Percentiles rank a stretch among this genome's conserved stretches.
Evolutionary conservation across 2,797 vertebrate species (phyloP).

Genomic region (Melanotaenia pygmaea): DNA sequence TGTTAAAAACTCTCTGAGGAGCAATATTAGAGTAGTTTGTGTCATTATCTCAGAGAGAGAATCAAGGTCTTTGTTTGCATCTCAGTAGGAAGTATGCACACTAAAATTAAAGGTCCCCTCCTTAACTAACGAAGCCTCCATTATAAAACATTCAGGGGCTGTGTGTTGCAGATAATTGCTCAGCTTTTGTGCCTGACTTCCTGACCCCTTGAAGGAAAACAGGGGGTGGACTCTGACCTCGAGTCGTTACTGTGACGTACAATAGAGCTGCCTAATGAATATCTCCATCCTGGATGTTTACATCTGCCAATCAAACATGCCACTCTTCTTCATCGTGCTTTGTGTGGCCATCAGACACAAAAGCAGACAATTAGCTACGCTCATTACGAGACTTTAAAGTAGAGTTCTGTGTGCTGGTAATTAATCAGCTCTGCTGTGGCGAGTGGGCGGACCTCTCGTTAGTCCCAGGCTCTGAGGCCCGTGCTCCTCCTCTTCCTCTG

Average conservation of each 20-base stretch:
- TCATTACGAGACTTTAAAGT: slow-evolving; percentile 67
- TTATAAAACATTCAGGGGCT: slow-evolving; percentile 52
- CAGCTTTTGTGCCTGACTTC: slow-evolving; percentile 67
- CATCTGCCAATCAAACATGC: slow-evolving; percentile 65
- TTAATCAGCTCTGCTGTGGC: slow-evolving; percentile 61
- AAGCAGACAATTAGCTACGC: slow-evolving; percentile 70
- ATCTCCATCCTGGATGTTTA: slow-evolving; percentile 68
- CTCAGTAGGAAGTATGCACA: slow-evolving; percentile 49
- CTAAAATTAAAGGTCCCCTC: slow-evolving; percentile 60
- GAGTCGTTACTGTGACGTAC: slow-evolving; percentile 50
- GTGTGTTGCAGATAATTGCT: slow-evolving; percentile 69
- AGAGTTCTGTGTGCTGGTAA: slow-evolving; percentile 54
- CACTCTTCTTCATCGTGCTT: slow-evolving; percentile 52
- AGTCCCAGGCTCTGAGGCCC: slow-evolving; percentile 72
- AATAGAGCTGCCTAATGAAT: slow-evolving; percentile 77
- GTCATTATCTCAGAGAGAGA: slow-evolving; percentile 52
- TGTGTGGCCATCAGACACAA: slow-evolving; percentile 70
- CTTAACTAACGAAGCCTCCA: slow-evolving; percentile 51
- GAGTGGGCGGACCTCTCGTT: slow-evolving; percentile 85
- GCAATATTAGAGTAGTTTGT: slow-evolving; percentile 32
- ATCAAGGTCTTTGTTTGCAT: slow-evolving; percentile 61
- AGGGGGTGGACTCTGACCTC: slow-evolving; percentile 69
- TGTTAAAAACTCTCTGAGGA: slow-evolving; percentile 36
- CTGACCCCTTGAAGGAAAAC: slow-evolving; percentile 67
- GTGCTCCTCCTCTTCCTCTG: slow-evolving; percentile 87